These are phyloP conservation scores for Premnoplex brunnescens DNA, from an alignment of 2,797 vertebrate genomes.

Conservation along the genomic window DNA sequence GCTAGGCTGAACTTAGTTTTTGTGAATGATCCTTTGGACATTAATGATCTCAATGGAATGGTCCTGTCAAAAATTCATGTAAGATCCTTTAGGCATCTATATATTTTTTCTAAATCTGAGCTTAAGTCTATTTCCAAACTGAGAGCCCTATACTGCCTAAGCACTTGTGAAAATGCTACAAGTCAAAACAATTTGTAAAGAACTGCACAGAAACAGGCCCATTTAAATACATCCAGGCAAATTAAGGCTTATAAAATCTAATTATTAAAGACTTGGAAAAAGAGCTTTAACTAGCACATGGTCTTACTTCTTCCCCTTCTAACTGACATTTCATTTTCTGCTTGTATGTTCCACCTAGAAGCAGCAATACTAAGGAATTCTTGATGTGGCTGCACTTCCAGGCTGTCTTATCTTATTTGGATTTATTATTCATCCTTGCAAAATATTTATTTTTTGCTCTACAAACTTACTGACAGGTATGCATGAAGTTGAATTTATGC, in stretches of 20 bases:
- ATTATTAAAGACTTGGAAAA: not conserved
- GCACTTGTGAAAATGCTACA: not conserved
- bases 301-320: not conserved
- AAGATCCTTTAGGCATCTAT: not conserved
- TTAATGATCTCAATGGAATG: not conserved
- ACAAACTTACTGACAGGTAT: not conserved
- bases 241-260: not conserved
- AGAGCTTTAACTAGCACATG: not conserved
- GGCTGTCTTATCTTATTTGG: not conserved
- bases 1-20: not conserved
- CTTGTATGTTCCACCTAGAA: not conserved
- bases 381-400: not conserved
- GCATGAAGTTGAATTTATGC: slow-evolving; percentile 2
- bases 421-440: not conserved
- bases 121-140: not conserved
- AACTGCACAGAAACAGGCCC: not conserved
- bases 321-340: not conserved
- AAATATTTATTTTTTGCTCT: not conserved
- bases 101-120: not conserved
- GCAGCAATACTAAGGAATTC: not conserved
- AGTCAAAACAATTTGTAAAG: not conserved
- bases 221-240: not conserved
- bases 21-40: not conserved
- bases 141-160: not conserved
- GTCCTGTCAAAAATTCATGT: not conserved